Evolutionary conservation across 2,113 vertebrate genomes (phyloP).

Genomic region (Lucifuga dentata): DNA sequence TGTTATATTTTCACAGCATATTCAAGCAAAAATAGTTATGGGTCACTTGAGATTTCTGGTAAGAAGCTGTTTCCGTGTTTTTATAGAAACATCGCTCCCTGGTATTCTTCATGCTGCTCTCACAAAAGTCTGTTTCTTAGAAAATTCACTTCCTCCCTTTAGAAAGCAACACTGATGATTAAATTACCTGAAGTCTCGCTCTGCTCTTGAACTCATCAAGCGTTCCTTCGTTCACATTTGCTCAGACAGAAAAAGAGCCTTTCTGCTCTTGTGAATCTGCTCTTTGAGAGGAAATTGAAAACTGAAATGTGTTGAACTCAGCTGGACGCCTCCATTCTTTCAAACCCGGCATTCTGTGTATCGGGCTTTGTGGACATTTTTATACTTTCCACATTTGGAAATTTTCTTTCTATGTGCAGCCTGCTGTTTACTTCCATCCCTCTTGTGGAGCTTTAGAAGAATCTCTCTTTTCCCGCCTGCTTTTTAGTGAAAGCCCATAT

Average conservation of each 20-base stretch:
- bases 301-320: slow-evolving; percentile 15
- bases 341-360: slow-evolving; percentile 3
- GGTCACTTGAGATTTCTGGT: too few relatives aligned
- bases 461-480: slow-evolving; percentile 27
- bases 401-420: slow-evolving; percentile 34
- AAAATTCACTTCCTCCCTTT: background rate
- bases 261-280: slow-evolving; percentile 13
- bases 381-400: slow-evolving; percentile 6
- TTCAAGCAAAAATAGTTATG: too few relatives aligned
- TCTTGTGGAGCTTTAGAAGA: slow-evolving; percentile 38
- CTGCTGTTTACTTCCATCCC: slow-evolving; percentile 53
- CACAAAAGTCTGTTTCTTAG: slow-evolving; percentile 6
- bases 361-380: slow-evolving; percentile 16
- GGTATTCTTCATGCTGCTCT: background rate
- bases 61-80: slow-evolving; percentile 3
- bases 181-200: slow-evolving; percentile 32
- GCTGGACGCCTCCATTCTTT: slow-evolving; percentile 14
- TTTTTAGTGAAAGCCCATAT: slow-evolving; percentile 45
- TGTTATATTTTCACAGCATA: too few relatives aligned
- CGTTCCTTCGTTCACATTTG: slow-evolving; percentile 55
- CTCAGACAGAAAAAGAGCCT: slow-evolving; percentile 28
- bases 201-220: slow-evolving; percentile 49
- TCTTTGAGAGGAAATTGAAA: slow-evolving; percentile 54
- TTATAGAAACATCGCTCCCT: slow-evolving; percentile 7
- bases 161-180: slow-evolving; percentile 39